phyloP scores from a whole-genome alignment of 2,797 vertebrate species.

The Gymnoscopelus braueri region DNA sequence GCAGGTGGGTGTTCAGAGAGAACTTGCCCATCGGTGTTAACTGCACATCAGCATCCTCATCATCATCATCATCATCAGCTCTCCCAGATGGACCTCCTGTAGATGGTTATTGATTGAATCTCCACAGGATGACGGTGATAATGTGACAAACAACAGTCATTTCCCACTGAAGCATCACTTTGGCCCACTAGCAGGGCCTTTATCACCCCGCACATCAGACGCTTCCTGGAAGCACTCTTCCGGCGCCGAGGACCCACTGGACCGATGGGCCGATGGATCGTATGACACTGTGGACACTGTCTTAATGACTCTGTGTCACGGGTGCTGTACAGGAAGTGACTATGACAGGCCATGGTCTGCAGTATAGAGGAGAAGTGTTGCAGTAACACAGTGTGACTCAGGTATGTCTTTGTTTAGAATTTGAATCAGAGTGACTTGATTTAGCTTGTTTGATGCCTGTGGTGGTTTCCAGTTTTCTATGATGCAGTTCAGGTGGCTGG shows the following conservation, averaged over 20 bases:
- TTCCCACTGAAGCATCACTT: slow-evolving; percentile 72
- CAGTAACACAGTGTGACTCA: not conserved
- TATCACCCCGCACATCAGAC: slow-evolving; percentile 66
- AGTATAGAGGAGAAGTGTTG: not conserved
- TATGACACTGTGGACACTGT: slow-evolving; percentile 58
- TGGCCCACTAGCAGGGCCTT: slow-evolving; percentile 56
- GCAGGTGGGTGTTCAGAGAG: not conserved
- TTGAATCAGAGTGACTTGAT: not conserved
- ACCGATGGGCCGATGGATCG: slow-evolving; percentile 57
- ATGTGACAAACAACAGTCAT: slow-evolving; percentile 77
- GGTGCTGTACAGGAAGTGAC: slow-evolving; percentile 43
- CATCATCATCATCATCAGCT: slow-evolving; percentile 31
- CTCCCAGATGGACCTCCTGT: slow-evolving; percentile 52
- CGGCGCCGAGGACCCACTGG: slow-evolving; percentile 48
- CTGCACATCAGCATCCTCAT: slow-evolving; percentile 19
- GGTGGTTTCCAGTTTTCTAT: slow-evolving; percentile 4
- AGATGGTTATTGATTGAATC: slow-evolving; percentile 75
- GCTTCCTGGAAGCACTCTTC: slow-evolving; percentile 68
- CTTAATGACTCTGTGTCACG: slow-evolving; percentile 56
- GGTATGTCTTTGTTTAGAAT: not conserved
- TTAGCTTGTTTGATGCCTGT: slow-evolving; percentile 20
- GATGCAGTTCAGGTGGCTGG: slow-evolving; percentile 12
- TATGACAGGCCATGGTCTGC: slow-evolving; percentile 20
- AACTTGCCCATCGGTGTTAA: slow-evolving; percentile 25
- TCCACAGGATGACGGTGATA: slow-evolving; percentile 67